phyloP scores from a whole-genome alignment of 2,113 vertebrate genomes.

The Nansenia antarctica region DNA sequence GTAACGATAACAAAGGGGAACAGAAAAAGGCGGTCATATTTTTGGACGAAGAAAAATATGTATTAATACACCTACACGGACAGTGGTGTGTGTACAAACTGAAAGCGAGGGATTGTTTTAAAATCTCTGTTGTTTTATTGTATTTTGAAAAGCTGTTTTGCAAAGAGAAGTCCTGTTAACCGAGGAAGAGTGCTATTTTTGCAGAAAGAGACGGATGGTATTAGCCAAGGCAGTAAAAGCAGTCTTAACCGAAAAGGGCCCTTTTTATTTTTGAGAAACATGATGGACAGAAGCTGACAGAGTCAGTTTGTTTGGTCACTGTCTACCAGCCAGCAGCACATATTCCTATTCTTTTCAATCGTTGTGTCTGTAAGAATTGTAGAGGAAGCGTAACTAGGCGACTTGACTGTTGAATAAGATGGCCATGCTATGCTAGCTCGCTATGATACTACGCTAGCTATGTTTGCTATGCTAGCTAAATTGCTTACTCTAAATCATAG shows the following conservation, averaged over 20 bases:
- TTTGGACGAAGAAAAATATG: slow-evolving; percentile 66
- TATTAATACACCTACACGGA: slow-evolving; percentile 71
- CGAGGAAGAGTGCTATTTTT: slow-evolving; percentile 72
- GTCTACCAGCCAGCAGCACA: background rate
- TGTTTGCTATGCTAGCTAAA: slow-evolving; percentile 38
- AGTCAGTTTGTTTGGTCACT: slow-evolving; percentile 9
- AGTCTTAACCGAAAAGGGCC: slow-evolving; percentile 55
- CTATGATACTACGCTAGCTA: slow-evolving; percentile 27
- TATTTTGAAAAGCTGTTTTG: slow-evolving; percentile 27
- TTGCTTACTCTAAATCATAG: slow-evolving; percentile 27
- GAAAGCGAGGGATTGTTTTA: slow-evolving; percentile 71
- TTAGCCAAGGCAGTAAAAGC: slow-evolving; percentile 35
- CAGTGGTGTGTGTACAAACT: slow-evolving; percentile 51
- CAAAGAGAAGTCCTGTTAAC: slow-evolving; percentile 56
- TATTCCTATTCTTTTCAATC: background rate
- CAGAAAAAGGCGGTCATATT: slow-evolving; percentile 59
- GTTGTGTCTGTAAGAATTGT: slow-evolving; percentile 42
- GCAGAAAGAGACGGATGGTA: slow-evolving; percentile 53
- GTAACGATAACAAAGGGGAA: slow-evolving; percentile 54
- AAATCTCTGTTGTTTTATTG: slow-evolving; percentile 65
- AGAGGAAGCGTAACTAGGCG: slow-evolving; percentile 35
- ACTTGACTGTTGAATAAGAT: slow-evolving; percentile 51
- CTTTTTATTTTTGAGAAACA: slow-evolving; percentile 22
- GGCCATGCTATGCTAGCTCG: slow-evolving; percentile 30
- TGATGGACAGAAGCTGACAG: slow-evolving; percentile 51